phyloP scores from a whole-genome alignment of 2,797 vertebrate genomes.

The Nannoperca obscura region DNA sequence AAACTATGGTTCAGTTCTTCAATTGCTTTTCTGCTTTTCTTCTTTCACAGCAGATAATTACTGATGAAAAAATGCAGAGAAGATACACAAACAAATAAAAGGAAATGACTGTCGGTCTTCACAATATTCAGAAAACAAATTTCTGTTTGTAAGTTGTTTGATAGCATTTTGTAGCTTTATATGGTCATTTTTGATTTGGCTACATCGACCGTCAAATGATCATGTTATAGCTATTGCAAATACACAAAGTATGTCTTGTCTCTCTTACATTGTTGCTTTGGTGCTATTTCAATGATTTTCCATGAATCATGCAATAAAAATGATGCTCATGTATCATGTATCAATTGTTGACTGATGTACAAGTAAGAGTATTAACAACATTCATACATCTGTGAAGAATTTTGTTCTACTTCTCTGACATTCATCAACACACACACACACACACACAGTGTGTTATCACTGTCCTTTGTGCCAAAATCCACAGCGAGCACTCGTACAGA shows the following conservation, averaged over 20 bases:
- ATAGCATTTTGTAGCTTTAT: neutral
- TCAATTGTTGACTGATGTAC: neutral
- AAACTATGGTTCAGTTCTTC: neutral
- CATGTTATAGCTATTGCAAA: neutral
- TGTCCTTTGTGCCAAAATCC: conserved; percentile 21
- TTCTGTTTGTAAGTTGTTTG: neutral
- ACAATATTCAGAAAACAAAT: neutral
- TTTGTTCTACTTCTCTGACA: conserved; percentile 18
- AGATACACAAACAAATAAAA: neutral
- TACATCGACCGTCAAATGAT: neutral
- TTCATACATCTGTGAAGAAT: conserved; percentile 31
- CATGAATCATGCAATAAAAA: neutral
- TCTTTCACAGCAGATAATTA: neutral
- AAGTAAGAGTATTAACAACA: conserved; percentile 6
- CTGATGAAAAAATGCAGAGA: neutral
- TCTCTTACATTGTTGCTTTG: neutral
- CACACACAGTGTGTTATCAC: conserved; percentile 16
- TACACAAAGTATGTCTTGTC: neutral
- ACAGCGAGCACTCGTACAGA: conserved; percentile 16
- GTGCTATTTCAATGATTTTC: neutral
- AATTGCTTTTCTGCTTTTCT: neutral
- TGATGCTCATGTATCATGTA: neutral
- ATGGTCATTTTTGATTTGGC: neutral
- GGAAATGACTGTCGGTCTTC: too few species aligned
- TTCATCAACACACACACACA: conserved; percentile 14